phyloP scores from a whole-genome alignment of 2,113 vertebrate genomes.

The Grus americana region DNA sequence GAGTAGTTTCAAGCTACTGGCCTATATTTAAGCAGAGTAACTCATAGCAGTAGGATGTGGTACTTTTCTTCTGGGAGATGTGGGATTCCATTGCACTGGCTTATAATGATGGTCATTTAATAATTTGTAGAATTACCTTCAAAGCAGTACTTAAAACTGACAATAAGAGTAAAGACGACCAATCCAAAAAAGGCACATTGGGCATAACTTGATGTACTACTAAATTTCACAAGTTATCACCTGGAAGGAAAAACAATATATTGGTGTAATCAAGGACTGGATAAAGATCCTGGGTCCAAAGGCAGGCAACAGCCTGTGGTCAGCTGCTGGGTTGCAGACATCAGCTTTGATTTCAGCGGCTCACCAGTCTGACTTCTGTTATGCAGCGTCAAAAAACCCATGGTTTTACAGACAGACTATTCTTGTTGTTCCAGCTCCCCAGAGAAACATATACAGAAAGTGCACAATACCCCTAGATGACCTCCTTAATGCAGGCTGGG shows the following conservation, averaged over 20 bases:
- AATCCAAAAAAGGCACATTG: neutral
- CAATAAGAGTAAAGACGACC: neutral
- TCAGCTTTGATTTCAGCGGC: neutral
- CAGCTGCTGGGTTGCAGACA: neutral
- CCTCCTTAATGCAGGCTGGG: neutral
- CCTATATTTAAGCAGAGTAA: neutral
- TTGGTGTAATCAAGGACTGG: neutral
- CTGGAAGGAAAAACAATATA: neutral
- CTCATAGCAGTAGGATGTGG: neutral
- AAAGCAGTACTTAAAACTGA: neutral
- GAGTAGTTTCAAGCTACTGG: neutral
- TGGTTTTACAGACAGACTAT: neutral
- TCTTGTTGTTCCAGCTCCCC: neutral
- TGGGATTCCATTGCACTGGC: neutral
- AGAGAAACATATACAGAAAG: neutral
- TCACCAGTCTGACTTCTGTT: neutral
- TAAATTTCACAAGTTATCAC: neutral
- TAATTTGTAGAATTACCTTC: neutral
- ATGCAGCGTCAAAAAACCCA: neutral
- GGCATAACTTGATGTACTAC: neutral
- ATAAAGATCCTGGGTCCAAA: neutral
- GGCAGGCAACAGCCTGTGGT: neutral
- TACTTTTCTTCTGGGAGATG: neutral
- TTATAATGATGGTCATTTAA: neutral
- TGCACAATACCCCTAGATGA: neutral